Percentiles rank a stretch among this genome's conserved stretches.
Evolutionary conservation across 2,888 invertebrate genomes (phyloP).

Genomic region (Periphyllus acericola): DNA sequence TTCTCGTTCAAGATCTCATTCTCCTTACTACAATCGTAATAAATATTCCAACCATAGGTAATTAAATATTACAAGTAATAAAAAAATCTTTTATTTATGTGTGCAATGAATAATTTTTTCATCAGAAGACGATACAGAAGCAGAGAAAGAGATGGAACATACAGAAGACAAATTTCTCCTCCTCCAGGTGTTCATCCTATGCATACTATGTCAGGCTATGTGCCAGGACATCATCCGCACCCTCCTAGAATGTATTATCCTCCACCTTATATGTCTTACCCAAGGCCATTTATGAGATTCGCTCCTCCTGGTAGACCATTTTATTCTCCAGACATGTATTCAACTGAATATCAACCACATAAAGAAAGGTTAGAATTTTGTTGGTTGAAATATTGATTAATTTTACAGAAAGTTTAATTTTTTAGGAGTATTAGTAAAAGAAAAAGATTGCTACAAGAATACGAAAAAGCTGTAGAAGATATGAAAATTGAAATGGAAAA

Average conservation of each 20-base stretch:
- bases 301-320: constrained; percentile 37
- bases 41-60: constrained; percentile 56
- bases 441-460: constrained; percentile 69
- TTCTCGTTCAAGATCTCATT: constrained; percentile 58
- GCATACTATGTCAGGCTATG: constrained; percentile 42
- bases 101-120: not conserved
- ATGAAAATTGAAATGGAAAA: constrained; percentile 65
- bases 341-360: constrained; percentile 30
- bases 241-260: constrained; percentile 56
- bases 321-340: constrained; percentile 49
- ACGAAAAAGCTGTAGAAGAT: constrained; percentile 71
- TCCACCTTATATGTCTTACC: constrained; percentile 50
- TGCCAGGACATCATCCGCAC: constrained; percentile 45
- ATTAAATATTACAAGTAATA: not conserved
- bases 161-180: constrained; percentile 51
- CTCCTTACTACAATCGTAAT: constrained; percentile 48
- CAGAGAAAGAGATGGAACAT: constrained; percentile 49
- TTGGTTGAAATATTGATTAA: not conserved
- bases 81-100: not conserved
- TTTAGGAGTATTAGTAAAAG: constrained; percentile 43
- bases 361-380: constrained; percentile 41
- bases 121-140: constrained; percentile 50
- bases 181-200: not conserved
- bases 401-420: not conserved
- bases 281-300: constrained; percentile 52